These are phyloP conservation scores for Orientallactaga sibirica DNA, from an alignment of 2,797 vertebrate species.

Conservation along the genomic window DNA sequence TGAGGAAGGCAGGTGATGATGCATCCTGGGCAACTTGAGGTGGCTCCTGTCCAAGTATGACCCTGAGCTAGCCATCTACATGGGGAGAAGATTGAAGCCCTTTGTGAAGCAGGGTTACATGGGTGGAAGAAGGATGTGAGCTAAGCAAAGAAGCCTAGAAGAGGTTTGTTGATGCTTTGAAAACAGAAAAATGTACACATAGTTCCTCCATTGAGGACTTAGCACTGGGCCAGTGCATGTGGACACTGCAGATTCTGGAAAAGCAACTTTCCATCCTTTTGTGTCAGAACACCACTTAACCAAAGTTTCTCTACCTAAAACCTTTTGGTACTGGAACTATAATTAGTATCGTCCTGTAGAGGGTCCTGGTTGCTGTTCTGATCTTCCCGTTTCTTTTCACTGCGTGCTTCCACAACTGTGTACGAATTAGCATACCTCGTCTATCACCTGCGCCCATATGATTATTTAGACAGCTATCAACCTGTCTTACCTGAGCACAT, in stretches of 20 bases:
- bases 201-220: conserved; percentile 97
- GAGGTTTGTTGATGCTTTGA: conserved; percentile 95
- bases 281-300: conserved; percentile 95
- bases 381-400: conserved; percentile 93
- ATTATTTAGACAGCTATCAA: conserved; percentile 92
- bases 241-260: conserved; percentile 94
- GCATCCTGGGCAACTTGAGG: conserved; percentile 95
- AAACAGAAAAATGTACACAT: conserved; percentile 94
- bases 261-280: conserved; percentile 98
- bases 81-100: conserved; percentile 96
- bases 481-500: conserved; percentile 84
- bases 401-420: conserved; percentile 90
- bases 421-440: conserved; percentile 93
- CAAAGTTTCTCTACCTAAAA: conserved; percentile 92
- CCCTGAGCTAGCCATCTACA: conserved; percentile 94
- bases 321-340: conserved; percentile 98
- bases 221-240: conserved; percentile 96
- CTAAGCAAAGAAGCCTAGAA: conserved; percentile 96
- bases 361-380: conserved; percentile 95
- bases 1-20: conserved; percentile 98
- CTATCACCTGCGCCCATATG: conserved; percentile 93
- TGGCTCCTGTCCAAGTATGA: conserved; percentile 94
- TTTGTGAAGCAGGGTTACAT: conserved; percentile 98
- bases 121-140: conserved; percentile 97
- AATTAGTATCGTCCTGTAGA: conserved; percentile 95